Conservation (phyloP, 2,113 vertebrate species). For the Gobius niger region DNA sequence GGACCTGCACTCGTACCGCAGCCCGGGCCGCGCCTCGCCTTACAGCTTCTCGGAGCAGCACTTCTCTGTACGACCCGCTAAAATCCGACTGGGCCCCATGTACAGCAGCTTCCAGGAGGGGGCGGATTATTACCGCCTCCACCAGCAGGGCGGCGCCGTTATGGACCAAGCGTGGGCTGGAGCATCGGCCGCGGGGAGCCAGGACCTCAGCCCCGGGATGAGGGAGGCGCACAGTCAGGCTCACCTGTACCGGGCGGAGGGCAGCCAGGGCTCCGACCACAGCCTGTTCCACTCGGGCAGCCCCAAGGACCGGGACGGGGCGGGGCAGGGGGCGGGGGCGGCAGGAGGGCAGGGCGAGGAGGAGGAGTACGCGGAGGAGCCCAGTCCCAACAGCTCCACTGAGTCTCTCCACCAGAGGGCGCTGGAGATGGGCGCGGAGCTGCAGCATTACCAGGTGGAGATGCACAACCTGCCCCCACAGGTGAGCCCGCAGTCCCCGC, state of each 20-base stretch:
- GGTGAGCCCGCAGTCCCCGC: slow-evolving; percentile 64
- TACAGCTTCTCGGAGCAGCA: slow-evolving; percentile 93
- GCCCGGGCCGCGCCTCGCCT: slow-evolving; percentile 82
- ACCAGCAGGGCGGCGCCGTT: slow-evolving; percentile 75
- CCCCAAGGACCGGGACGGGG: slow-evolving; percentile 81
- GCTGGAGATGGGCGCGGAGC: slow-evolving; percentile 84
- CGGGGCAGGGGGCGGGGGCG: slow-evolving; percentile 59
- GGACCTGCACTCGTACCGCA: slow-evolving; percentile 86
- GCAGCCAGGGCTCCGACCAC: slow-evolving; percentile 84
- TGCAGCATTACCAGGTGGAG: slow-evolving; percentile 88
- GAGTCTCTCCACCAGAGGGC: slow-evolving; percentile 89
- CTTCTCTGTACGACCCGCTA: slow-evolving; percentile 79
- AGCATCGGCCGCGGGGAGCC: slow-evolving; percentile 71
- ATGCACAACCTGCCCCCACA: slow-evolving; percentile 79
- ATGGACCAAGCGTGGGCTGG: slow-evolving; percentile 65
- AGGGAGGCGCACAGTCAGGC: slow-evolving; percentile 81
- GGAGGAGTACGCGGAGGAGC: slow-evolving; percentile 82
- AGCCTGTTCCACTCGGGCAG: slow-evolving; percentile 86
- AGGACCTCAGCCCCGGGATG: slow-evolving; percentile 81
- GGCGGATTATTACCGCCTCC: slow-evolving; percentile 86
- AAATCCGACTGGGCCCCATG: slow-evolving; percentile 86
- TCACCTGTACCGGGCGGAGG: slow-evolving; percentile 80
- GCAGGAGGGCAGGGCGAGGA: slow-evolving; percentile 70
- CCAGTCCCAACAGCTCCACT: slow-evolving; percentile 88
- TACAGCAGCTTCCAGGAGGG: slow-evolving; percentile 96